Base-by-base conservation (phyloP, 2,113 vertebrate genomes). In the Forbesichthys papilliferus region DNA sequence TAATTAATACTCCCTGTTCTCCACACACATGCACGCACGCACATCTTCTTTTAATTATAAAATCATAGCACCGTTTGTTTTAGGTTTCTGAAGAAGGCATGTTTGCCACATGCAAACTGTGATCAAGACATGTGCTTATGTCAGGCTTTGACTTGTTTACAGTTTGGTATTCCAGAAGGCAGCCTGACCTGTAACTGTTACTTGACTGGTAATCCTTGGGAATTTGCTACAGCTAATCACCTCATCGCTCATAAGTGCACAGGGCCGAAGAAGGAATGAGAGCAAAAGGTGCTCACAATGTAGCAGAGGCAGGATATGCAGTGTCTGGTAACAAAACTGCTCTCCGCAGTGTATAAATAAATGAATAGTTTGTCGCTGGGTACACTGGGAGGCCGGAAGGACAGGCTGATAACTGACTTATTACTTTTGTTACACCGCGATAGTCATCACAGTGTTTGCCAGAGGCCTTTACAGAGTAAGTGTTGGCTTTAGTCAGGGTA, bases 121-220 rank as follows among this genome's bases (percentile, higher is more conserved):
- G 62, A 63, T 63, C 66, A 61, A 80, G 84, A 84, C 69, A 65
- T 72, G 70, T 74, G 69, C 83, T 86, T 84, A 80, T 78, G 80
- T 88, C 87, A 83, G 83, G 84, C 82, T 86, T 89, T 84, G 84
- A 87, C 83, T 80, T 86, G 84, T 86, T 89, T 88, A 81, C 82
- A 73, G 71, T 85, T 79, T 75, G 78, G 83, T 67, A 86, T 89
- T 86, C 81, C 60, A 71, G 71, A 68, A 81, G 57, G 71, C 71
- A 63, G 46, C 51, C 73, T 86, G 86, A 84, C 83, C 84, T 85
- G 79, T 74, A 88, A 75, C 84, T 79, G 80, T 86, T 78, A 74
- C 74, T 70, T 77, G 66, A 80, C 75, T 80, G 81, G 77, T 88
- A 86, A 87, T 86, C 79, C 73, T 76, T 73, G 75, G 78, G 80